These are phyloP conservation scores for Microtus richardsoni DNA, from an alignment of 2,113 vertebrate species.

Conservation along the genomic window DNA sequence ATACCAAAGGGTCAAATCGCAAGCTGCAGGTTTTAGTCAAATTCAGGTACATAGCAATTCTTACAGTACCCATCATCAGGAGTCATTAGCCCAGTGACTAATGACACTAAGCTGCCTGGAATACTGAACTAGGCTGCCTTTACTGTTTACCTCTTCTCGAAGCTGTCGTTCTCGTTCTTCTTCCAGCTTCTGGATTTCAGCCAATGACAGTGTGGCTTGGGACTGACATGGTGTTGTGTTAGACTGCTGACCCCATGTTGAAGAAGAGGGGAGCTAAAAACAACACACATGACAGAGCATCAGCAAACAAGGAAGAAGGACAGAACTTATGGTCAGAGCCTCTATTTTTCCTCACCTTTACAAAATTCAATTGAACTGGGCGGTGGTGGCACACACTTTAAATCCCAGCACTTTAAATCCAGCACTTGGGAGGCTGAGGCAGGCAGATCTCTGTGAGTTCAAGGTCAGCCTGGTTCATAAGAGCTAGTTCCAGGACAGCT, in stretches of 20 bases:
- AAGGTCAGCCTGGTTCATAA: too few species aligned
- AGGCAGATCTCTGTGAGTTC: too few species aligned
- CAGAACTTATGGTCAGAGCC: not conserved
- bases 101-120: not conserved
- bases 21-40: not conserved
- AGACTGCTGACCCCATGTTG: constrained; percentile 99
- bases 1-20: not conserved
- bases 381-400: too few species aligned
- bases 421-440: too few species aligned
- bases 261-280: constrained; percentile 96
- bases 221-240: constrained; percentile 88
- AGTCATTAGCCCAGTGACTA: not conserved
- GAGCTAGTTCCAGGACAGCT: too few species aligned
- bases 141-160: constrained; percentile 91
- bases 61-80: not conserved
- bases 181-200: constrained; percentile 98
- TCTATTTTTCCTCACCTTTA: not conserved
- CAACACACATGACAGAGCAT: constrained; percentile 1
- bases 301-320: not conserved
- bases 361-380: not conserved
- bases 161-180: constrained; percentile 95
- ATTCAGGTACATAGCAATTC: not conserved
- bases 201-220: constrained; percentile 94
- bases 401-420: too few species aligned
- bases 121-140: not conserved